These are phyloP conservation scores for Neosalanx taihuensis DNA, from an alignment of 2,797 vertebrate genomes.

Conservation along the genomic window DNA sequence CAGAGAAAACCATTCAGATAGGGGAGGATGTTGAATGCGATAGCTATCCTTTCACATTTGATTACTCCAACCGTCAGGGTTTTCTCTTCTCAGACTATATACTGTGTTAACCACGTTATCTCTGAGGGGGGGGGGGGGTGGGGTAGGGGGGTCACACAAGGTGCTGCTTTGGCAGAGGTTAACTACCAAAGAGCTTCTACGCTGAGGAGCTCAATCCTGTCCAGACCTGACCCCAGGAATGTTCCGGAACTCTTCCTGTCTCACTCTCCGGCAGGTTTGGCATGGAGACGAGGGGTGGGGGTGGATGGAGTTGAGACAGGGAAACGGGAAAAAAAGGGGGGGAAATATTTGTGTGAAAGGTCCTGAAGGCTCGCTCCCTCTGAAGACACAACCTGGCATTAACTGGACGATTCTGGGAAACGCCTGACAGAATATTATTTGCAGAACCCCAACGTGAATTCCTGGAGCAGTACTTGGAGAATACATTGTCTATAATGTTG, in stretches of 20 bases:
- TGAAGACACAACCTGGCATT: neutral
- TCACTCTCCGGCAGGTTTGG: neutral
- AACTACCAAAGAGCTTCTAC: neutral
- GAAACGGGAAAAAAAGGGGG: neutral
- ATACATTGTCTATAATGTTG: no score
- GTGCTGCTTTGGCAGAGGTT: neutral
- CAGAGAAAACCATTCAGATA: neutral
- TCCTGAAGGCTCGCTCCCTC: neutral
- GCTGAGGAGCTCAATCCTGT: conserved; percentile 2
- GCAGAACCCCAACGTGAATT: neutral
- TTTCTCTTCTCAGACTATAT: neutral
- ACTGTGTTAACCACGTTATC: neutral
- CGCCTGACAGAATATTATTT: neutral
- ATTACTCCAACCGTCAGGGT: neutral
- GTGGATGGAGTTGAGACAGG: neutral
- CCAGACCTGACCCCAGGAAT: conserved; percentile 14
- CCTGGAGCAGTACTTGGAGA: no score
- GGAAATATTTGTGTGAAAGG: neutral
- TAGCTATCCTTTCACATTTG: neutral
- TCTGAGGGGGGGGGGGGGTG: no score
- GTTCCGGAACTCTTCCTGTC: conserved; percentile 9
- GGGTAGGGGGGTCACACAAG: neutral
- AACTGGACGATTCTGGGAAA: neutral
- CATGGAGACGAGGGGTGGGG: neutral
- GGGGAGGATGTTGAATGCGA: neutral